Evolutionary conservation across 2,113 vertebrate genomes (phyloP).

Genomic region (Bufo gargarizans): DNA sequence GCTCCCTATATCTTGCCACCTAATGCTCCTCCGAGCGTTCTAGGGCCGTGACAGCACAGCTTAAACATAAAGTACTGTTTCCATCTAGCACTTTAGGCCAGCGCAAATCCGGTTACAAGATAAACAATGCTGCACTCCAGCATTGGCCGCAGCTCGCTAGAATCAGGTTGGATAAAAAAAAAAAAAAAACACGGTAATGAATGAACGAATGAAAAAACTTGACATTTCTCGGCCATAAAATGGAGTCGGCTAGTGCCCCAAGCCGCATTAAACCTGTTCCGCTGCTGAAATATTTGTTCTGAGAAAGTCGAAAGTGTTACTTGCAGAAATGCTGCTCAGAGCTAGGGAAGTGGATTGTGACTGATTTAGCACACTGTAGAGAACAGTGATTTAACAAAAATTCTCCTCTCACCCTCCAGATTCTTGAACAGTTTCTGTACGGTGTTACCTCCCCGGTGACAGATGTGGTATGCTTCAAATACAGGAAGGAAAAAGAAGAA

Average conservation of each 20-base stretch:
- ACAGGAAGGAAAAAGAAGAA: background rate
- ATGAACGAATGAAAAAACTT: slow-evolving; percentile 23
- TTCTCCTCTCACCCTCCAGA: background rate
- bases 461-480: background rate
- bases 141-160: slow-evolving; percentile 19
- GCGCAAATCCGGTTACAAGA: background rate
- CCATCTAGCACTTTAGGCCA: background rate
- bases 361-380: slow-evolving; percentile 8
- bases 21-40: slow-evolving; percentile 10
- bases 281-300: slow-evolving; percentile 55
- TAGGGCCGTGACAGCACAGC: background rate
- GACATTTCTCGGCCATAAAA: slow-evolving; percentile 53
- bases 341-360: background rate
- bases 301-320: slow-evolving; percentile 51
- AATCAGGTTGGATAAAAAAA: slow-evolving; percentile 14
- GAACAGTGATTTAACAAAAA: slow-evolving; percentile 15
- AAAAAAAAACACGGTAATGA: slow-evolving; percentile 30
- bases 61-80: slow-evolving; percentile 18
- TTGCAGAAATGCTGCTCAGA: slow-evolving; percentile 54
- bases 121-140: background rate
- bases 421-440: background rate
- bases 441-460: background rate
- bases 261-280: slow-evolving; percentile 52
- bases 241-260: slow-evolving; percentile 40
- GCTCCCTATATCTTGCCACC: slow-evolving; percentile 1